Conservation (phyloP, 2,797 vertebrate species). For the Gephyroberyx darwinii region DNA sequence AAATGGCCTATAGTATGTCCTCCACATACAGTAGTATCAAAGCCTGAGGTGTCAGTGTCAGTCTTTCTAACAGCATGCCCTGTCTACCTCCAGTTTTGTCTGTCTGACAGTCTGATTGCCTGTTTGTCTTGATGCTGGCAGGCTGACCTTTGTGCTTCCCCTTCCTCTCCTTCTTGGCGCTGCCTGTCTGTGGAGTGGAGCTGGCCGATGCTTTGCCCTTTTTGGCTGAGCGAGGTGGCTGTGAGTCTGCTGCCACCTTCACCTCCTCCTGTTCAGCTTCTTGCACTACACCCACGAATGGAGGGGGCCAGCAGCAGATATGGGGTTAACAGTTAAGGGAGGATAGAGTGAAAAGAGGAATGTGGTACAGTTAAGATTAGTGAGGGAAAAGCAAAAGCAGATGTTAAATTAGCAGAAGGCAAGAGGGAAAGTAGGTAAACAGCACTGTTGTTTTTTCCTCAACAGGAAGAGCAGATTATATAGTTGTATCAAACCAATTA, state of each 20-base stretch:
- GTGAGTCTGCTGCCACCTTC: slow-evolving; percentile 84
- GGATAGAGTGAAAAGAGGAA: slow-evolving; percentile 15
- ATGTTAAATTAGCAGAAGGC: too few relatives aligned
- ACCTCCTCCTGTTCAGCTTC: slow-evolving; percentile 92
- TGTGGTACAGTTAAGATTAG: not conserved
- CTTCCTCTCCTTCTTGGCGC: slow-evolving; percentile 93
- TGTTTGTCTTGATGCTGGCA: slow-evolving; percentile 27
- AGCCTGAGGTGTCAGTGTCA: not conserved
- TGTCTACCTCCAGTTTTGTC: slow-evolving; percentile 12
- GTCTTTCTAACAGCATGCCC: not conserved
- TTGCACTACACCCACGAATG: slow-evolving; percentile 85
- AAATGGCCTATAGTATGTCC: too few relatives aligned
- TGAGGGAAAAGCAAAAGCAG: too few relatives aligned
- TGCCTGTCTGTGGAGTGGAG: slow-evolving; percentile 89
- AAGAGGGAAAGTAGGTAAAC: too few relatives aligned
- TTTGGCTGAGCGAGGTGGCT: slow-evolving; percentile 90
- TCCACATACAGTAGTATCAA: too few relatives aligned
- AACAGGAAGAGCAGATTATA: too few relatives aligned
- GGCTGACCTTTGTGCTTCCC: slow-evolving; percentile 97
- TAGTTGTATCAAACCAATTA: too few relatives aligned
- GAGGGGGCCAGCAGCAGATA: slow-evolving; percentile 31
- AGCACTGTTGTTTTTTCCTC: too few relatives aligned
- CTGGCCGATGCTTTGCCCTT: slow-evolving; percentile 87
- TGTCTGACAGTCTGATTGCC: slow-evolving; percentile 6
- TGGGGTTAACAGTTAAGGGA: not conserved